These are phyloP conservation scores for Candoia aspera DNA, from an alignment of 2,113 vertebrate species.

Conservation along the genomic window DNA sequence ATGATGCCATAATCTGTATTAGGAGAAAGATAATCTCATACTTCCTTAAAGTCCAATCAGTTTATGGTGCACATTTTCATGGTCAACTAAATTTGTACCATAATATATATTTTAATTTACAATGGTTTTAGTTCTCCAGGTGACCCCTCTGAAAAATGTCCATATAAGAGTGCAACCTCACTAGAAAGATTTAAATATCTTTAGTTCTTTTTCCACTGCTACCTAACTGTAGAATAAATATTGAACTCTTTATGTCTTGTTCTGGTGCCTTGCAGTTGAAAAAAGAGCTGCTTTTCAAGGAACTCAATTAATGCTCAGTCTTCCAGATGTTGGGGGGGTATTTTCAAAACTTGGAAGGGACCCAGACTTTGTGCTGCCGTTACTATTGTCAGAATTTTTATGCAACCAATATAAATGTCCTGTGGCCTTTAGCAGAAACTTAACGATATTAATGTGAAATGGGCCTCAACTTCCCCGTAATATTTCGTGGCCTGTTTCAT, in stretches of 20 bases:
- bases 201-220: background rate
- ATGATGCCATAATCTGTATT: background rate
- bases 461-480: background rate
- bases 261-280: background rate
- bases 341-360: background rate
- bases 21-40: background rate
- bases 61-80: background rate
- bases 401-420: background rate
- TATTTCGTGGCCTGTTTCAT: background rate
- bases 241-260: background rate
- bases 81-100: background rate
- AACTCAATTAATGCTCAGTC: background rate
- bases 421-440: background rate
- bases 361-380: background rate
- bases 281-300: background rate
- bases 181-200: background rate
- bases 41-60: background rate
- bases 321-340: background rate
- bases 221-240: background rate
- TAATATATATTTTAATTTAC: background rate
- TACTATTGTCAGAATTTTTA: background rate
- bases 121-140: background rate
- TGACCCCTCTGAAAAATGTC: background rate
- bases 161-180: background rate
- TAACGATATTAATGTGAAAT: background rate